phyloP scores from a whole-genome alignment of 1,140 invertebrate genomes.

The Magallana gigas region DNA sequence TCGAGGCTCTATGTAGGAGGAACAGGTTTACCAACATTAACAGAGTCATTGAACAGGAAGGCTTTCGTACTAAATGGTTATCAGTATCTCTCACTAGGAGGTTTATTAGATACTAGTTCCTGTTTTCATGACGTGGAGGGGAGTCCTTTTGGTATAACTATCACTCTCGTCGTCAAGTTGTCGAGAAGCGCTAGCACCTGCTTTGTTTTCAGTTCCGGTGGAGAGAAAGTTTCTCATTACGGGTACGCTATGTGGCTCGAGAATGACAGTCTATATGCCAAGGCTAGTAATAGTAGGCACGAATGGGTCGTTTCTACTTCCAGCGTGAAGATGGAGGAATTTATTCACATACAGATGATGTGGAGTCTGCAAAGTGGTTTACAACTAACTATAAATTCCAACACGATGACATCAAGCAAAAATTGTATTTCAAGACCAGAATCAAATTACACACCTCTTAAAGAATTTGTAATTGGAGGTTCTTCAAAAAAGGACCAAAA shows the following conservation, averaged over 20 bases:
- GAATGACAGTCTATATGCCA: slow-evolving; percentile 53
- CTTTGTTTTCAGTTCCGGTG: slow-evolving; percentile 60
- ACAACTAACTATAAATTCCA: slow-evolving; percentile 35
- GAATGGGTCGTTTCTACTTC: slow-evolving; percentile 65
- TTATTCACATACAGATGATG: slow-evolving; percentile 60
- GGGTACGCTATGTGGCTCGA: slow-evolving; percentile 66
- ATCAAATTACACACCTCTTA: not conserved
- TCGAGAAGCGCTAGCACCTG: slow-evolving; percentile 49
- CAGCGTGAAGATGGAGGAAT: slow-evolving; percentile 47
- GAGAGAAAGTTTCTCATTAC: slow-evolving; percentile 57
- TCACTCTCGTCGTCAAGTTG: slow-evolving; percentile 60
- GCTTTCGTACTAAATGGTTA: slow-evolving; percentile 62
- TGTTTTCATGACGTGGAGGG: slow-evolving; percentile 62
- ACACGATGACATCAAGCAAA: not conserved
- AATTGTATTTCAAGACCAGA: slow-evolving; percentile 24
- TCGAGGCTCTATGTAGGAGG: slow-evolving; percentile 47
- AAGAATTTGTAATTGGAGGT: slow-evolving; percentile 46
- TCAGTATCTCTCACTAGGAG: slow-evolving; percentile 57
- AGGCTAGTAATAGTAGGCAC: slow-evolving; percentile 59
- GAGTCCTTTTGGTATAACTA: slow-evolving; percentile 63
- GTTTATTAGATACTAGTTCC: not conserved
- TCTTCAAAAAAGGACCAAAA: slow-evolving; percentile 2
- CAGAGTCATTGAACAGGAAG: slow-evolving; percentile 57
- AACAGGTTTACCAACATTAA: slow-evolving; percentile 54
- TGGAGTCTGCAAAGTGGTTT: slow-evolving; percentile 63